Evolutionary conservation across 1,140 invertebrate species (phyloP).

Genomic region (Drosophila nasuta): DNA sequence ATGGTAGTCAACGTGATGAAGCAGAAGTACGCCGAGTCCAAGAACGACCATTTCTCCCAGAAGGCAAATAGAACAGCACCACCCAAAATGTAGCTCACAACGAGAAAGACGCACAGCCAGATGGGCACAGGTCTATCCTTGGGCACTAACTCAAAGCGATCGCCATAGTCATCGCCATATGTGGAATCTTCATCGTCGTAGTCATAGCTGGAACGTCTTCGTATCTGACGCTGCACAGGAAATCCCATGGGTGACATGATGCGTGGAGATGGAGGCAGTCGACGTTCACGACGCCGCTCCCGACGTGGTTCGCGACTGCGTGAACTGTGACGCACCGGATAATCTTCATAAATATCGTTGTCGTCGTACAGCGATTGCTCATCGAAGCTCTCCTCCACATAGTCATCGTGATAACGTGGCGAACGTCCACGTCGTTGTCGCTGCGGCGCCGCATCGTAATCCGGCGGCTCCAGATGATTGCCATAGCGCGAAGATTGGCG

Average conservation of each 20-base stretch:
- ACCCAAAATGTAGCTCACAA: conserved; percentile 94
- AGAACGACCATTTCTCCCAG: conserved; percentile 95
- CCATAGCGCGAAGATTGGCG: conserved; percentile 73
- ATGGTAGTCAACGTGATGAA: conserved; percentile 98
- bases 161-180: conserved; percentile 86
- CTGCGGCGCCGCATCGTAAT: conserved; percentile 55
- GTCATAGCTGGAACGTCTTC: conserved; percentile 65
- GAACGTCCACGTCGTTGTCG: conserved; percentile 64
- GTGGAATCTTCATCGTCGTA: conserved; percentile 85
- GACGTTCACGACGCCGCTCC: conserved; percentile 60
- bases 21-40: conserved; percentile 97
- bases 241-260: conserved; percentile 90
- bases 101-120: conserved; percentile 95
- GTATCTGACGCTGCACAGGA: conserved; percentile 86
- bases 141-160: conserved; percentile 76
- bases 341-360: conserved; percentile 69
- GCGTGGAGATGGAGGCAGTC: conserved; percentile 86
- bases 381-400: conserved; percentile 75
- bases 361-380: conserved; percentile 59
- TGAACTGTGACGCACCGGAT: conserved; percentile 53
- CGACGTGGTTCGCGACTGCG: conserved; percentile 51
- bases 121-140: conserved; percentile 91
- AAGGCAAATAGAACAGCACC: conserved; percentile 93
- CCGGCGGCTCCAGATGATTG: conserved; percentile 75
- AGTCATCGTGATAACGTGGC: conserved; percentile 63